phyloP scores from a whole-genome alignment of 2,113 vertebrate genomes.

The Hyaena hyaena region DNA sequence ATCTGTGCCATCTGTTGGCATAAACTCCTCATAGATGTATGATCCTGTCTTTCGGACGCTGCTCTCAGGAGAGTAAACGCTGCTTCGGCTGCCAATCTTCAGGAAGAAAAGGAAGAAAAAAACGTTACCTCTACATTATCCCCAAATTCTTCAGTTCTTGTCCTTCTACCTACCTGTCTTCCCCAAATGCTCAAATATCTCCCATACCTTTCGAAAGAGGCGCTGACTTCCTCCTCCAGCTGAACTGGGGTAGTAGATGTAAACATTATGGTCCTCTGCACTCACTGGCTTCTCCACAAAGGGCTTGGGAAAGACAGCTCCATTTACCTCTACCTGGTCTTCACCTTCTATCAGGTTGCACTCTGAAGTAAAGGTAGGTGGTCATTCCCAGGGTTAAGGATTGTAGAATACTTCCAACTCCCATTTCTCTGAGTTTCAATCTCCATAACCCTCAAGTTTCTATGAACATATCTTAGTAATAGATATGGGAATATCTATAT shows the following conservation, averaged over 20 bases:
- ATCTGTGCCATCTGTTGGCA: constrained; percentile 99
- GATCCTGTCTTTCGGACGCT: constrained; percentile 98
- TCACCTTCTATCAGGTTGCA: constrained; percentile 97
- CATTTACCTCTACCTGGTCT: constrained; percentile 98
- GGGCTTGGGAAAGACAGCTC: constrained; percentile 97
- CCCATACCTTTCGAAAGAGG: constrained; percentile 97
- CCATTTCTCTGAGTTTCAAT: constrained; percentile 50
- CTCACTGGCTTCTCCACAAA: constrained; percentile 99
- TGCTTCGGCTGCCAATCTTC: constrained; percentile 98
- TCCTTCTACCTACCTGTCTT: background rate
- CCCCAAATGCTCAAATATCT: background rate
- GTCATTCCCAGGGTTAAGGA: background rate
- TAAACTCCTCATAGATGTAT: constrained; percentile 99
- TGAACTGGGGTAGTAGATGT: constrained; percentile 99
- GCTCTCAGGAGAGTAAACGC: constrained; percentile 99
- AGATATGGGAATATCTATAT: background rate
- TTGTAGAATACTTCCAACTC: constrained; percentile 26
- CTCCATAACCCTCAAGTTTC: constrained; percentile 4
- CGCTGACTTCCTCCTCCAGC: constrained; percentile 98
- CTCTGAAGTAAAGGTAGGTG: constrained; percentile 85
- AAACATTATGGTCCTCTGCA: constrained; percentile 99
- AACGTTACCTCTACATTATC: background rate
- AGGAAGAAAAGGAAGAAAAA: background rate
- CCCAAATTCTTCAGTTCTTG: background rate
- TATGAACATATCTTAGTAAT: constrained; percentile 10